Evolutionary conservation across 2,797 vertebrate genomes (phyloP).

Genomic region (Hoplostethus mediterraneus): DNA sequence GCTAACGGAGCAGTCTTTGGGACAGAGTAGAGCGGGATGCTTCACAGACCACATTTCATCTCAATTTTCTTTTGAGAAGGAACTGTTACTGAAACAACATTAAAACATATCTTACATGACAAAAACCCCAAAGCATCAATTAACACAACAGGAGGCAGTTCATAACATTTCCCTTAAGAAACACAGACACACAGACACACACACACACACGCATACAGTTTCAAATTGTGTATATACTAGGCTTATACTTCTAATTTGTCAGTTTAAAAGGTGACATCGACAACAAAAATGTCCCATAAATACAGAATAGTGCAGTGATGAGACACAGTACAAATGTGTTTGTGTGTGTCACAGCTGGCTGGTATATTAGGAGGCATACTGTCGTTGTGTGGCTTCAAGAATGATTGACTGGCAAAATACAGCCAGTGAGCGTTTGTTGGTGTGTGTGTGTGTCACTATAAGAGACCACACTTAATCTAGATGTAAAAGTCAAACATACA

Average conservation of each 20-base stretch:
- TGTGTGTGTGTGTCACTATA: neutral
- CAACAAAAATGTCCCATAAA: conserved; percentile 22
- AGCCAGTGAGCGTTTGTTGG: conserved; percentile 19
- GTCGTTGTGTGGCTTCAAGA: conserved; percentile 20
- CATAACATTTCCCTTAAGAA: conserved; percentile 21
- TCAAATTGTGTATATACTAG: conserved; percentile 25
- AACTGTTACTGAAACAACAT: conserved; percentile 5
- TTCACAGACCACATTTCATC: neutral
- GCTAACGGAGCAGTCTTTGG: conserved; percentile 42
- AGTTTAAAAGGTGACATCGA: conserved; percentile 25
- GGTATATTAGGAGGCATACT: conserved; percentile 31
- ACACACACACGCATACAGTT: conserved; percentile 18
- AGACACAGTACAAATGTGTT: conserved; percentile 23
- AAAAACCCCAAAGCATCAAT: neutral
- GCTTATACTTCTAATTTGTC: conserved; percentile 14
- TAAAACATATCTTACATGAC: conserved; percentile 5
- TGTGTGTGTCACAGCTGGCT: conserved; percentile 49
- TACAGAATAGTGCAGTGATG: conserved; percentile 15
- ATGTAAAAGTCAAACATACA: neutral
- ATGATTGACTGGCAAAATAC: conserved; percentile 19
- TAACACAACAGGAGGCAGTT: conserved; percentile 40
- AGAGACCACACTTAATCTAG: conserved; percentile 48
- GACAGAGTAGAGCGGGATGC: conserved; percentile 14
- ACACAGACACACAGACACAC: conserved; percentile 6
- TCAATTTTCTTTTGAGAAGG: conserved; percentile 14